Base-by-base conservation (phyloP, 2,113 vertebrate species). In the Ascaphus truei region DNA sequence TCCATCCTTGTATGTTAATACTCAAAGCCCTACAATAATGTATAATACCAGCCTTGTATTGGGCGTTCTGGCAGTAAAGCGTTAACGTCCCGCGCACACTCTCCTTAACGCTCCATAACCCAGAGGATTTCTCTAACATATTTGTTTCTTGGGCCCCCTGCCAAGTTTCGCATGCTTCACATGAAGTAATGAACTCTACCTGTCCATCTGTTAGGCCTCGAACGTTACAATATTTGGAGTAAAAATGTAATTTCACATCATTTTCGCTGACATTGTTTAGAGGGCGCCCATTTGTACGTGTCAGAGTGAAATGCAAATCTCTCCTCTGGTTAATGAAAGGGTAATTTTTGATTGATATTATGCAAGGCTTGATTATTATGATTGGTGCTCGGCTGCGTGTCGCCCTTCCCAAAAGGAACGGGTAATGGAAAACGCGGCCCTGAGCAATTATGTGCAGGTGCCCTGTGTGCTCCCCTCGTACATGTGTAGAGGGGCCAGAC, bases 101-200 rank as follows among this genome's bases (percentile, higher is more conserved):
- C 4, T 5, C 4, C 41, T 7, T 18, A 45, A 45, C 10, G n/a
- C 41, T 45, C n/a, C 16, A 10, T 20, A 52, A 52, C 81, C 73
- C 80, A 23, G 27, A 82, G 80, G 78, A 79, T 71, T 36, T 67
- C 77, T 74, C 68, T 76, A 78, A 73, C 53, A 34, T 76, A 83
- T 78, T 72, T 75, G 8, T 29, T 76, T 47, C 0, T 0, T n/a
- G 53, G 78, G 80, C 77, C 23, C 16, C 0, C 30, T 27, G 84
- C 79, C 85, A 84, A 84, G 51, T 68, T 58, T 77, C 52, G 73
- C 73, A 51, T 71, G 79, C 76, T 62, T 23, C 74, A 69, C 68
- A 81, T 85, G 83, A 84, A 84, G 78, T 85, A 47, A 86, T 76
- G 73, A 31, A 31, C 78, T 79, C 68, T 85, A 80, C 82, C 83